Conservation (phyloP, 2,113 vertebrate genomes). For the Malaclemys terrapin region DNA sequence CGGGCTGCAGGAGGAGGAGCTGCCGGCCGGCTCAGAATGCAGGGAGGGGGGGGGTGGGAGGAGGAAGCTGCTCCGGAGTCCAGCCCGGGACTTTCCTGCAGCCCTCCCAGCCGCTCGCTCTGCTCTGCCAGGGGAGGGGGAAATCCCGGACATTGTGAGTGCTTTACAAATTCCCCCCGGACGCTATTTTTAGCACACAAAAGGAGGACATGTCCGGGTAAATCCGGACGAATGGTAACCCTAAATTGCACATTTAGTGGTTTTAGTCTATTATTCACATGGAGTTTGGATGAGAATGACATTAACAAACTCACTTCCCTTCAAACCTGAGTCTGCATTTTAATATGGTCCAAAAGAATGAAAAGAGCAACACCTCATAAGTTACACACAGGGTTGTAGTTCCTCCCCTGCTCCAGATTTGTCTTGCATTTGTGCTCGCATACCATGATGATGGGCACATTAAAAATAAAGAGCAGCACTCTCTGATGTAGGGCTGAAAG, state of each 20-base stretch:
- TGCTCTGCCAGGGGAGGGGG: too few relatives aligned
- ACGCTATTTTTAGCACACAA: too few relatives aligned
- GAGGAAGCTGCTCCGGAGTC: too few relatives aligned
- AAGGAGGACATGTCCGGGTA: too few relatives aligned
- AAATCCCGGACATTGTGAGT: too few relatives aligned
- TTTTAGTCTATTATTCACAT: not conserved
- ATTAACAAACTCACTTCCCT: not conserved
- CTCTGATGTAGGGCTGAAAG: not conserved
- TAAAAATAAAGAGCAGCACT: not conserved
- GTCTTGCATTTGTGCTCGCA: not conserved
- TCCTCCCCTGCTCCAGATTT: not conserved
- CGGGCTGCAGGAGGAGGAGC: too few relatives aligned
- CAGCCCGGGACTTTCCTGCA: too few relatives aligned
- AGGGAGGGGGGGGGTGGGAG: too few relatives aligned
- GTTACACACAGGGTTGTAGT: not conserved
- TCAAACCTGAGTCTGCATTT: not conserved
- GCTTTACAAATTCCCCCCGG: too few relatives aligned
- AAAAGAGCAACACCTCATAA: not conserved
- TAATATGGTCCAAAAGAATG: not conserved
- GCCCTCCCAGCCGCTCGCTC: too few relatives aligned
- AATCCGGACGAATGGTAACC: too few relatives aligned
- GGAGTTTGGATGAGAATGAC: not conserved
- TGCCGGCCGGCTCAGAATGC: too few relatives aligned
- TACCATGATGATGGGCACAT: not conserved
- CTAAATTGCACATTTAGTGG: not conserved